phyloP scores from a whole-genome alignment of 2,113 vertebrate species.

The Mastomys coucha region DNA sequence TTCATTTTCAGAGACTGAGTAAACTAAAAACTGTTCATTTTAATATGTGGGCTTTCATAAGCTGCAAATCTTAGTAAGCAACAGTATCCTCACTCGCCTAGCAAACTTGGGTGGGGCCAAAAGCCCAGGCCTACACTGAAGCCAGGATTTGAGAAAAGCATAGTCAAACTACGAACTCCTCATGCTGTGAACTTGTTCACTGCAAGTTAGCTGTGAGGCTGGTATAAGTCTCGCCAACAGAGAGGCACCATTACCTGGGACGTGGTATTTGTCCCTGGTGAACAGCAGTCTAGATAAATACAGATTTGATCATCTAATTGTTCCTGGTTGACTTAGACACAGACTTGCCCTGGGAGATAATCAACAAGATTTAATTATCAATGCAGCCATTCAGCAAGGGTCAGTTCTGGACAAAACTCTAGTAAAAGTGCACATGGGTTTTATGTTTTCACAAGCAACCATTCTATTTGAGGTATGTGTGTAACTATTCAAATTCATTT shows the following conservation, averaged over 20 bases:
- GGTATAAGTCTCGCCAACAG: slow-evolving; percentile 23
- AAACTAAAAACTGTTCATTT: slow-evolving; percentile 61
- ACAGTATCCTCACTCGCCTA: neutral
- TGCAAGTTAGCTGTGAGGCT: slow-evolving; percentile 32
- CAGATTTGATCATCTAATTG: slow-evolving; percentile 55
- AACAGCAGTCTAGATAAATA: slow-evolving; percentile 69
- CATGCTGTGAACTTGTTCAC: neutral
- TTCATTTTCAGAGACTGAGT: slow-evolving; percentile 46
- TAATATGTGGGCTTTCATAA: neutral
- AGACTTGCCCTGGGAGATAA: slow-evolving; percentile 62
- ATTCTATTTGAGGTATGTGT: neutral
- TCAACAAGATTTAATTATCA: slow-evolving; percentile 13
- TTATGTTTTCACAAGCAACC: neutral
- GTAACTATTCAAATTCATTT: neutral
- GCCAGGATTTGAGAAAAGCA: slow-evolving; percentile 21
- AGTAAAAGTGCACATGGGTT: neutral
- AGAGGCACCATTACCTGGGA: neutral
- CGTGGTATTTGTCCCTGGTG: slow-evolving; percentile 54
- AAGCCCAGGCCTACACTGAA: neutral
- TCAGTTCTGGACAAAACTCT: slow-evolving; percentile 59
- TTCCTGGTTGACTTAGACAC: slow-evolving; percentile 69
- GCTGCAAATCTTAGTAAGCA: neutral
- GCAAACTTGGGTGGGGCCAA: neutral
- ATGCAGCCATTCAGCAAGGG: slow-evolving; percentile 77
- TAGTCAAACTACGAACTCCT: neutral